Conservation (phyloP, 1,140 invertebrate genomes). For the Parasteatoda tepidariorum region DNA sequence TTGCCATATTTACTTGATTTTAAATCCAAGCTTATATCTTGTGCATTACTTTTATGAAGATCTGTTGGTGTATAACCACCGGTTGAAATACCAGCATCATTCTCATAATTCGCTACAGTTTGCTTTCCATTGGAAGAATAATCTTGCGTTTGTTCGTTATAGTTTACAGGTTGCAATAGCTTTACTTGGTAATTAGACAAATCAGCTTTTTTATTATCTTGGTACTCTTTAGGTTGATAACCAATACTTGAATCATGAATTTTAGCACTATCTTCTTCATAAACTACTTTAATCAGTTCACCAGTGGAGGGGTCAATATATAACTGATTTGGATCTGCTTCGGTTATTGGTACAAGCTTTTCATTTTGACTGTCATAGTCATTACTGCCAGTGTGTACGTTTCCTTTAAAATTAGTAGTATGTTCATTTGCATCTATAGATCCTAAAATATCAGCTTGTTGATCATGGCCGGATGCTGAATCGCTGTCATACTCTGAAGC, state of each 20-base stretch:
- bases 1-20: no score
- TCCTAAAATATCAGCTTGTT: background rate
- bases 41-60: no score
- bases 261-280: background rate
- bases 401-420: background rate
- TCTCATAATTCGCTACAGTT: no score
- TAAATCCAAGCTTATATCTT: no score
- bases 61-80: no score
- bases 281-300: slow-evolving; percentile 16
- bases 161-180: no score
- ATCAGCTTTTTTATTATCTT: no score
- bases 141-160: background rate
- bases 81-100: no score
- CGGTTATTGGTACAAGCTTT: background rate
- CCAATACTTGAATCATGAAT: no score
- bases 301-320: slow-evolving; percentile 33
- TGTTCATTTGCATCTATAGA: background rate
- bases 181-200: no score
- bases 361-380: background rate
- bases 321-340: slow-evolving; percentile 12
- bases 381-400: background rate
- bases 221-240: no score
- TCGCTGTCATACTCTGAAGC: background rate
- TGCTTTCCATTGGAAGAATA: background rate
- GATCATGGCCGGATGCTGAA: background rate